Conservation (phyloP, 2,113 vertebrate species). For the Nyctibius bracteatus region DNA sequence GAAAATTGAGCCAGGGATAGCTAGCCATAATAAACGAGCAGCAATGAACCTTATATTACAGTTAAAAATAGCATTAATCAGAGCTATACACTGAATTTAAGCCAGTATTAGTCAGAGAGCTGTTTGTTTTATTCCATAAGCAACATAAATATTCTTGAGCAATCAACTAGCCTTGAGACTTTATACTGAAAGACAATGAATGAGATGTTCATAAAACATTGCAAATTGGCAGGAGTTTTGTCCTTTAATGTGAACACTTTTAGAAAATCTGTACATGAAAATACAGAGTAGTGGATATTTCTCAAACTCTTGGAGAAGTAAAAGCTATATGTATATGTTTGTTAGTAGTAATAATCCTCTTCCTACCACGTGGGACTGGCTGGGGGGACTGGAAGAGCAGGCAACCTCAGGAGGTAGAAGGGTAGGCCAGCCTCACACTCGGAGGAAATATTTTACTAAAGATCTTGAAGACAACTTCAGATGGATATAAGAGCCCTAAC, state of each 20-base stretch:
- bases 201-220: conserved; percentile 57
- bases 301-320: neutral
- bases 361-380: neutral
- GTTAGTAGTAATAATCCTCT: neutral
- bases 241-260: conserved; percentile 25
- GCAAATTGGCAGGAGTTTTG: conserved; percentile 20
- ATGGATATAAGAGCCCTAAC: neutral
- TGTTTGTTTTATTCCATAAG: conserved; percentile 24
- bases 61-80: conserved; percentile 66
- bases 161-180: conserved; percentile 36
- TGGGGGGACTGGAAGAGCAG: neutral
- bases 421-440: neutral
- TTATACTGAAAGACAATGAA: conserved; percentile 23
- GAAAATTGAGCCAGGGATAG: conserved; percentile 55
- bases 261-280: conserved; percentile 7
- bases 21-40: conserved; percentile 56
- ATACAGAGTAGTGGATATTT: neutral
- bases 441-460: neutral
- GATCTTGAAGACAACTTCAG: neutral
- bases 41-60: conserved; percentile 52
- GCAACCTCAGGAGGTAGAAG: neutral
- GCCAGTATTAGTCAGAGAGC: conserved; percentile 10
- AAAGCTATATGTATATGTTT: neutral
- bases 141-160: conserved; percentile 30
- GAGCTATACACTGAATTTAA: conserved; percentile 57